These are phyloP conservation scores for Diloba caeruleocephala DNA, from an alignment of 2,888 invertebrate species.

Conservation along the genomic window DNA sequence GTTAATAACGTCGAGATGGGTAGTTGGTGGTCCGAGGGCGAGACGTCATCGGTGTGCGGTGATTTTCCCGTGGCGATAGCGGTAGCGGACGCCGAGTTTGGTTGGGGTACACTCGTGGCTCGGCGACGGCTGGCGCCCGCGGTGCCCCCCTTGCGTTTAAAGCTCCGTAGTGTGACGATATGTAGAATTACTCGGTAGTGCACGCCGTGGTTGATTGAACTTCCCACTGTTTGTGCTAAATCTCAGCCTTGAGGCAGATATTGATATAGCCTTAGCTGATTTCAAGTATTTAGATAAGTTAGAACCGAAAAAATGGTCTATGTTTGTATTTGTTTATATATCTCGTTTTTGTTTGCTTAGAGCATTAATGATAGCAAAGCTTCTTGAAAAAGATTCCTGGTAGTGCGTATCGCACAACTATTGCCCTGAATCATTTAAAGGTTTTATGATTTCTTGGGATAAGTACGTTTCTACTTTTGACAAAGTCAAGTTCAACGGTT, in stretches of 20 bases:
- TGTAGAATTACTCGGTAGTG: background rate
- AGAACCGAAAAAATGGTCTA: slow-evolving; percentile 6
- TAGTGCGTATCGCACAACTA: slow-evolving; percentile 30
- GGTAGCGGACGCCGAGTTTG: background rate
- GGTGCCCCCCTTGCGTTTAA: slow-evolving; percentile 15
- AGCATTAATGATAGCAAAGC: slow-evolving; percentile 2
- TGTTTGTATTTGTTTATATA: slow-evolving; percentile 1
- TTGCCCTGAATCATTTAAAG: slow-evolving; percentile 29
- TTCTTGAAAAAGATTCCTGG: slow-evolving; percentile 11
- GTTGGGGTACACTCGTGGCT: slow-evolving; percentile 4
- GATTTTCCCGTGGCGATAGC: background rate
- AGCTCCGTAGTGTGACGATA: background rate
- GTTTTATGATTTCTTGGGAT: slow-evolving; percentile 24
- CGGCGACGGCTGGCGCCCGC: slow-evolving; percentile 4
- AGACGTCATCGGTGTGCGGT: background rate
- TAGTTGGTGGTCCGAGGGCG: background rate
- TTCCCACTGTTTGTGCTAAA: background rate
- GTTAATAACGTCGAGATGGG: slow-evolving; percentile 3
- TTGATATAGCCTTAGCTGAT: slow-evolving; percentile 11
- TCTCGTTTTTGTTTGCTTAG: slow-evolving; percentile 3
- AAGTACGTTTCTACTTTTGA: background rate
- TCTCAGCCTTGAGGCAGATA: background rate
- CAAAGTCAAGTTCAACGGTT: slow-evolving; percentile 18
- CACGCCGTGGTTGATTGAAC: background rate
- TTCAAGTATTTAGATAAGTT: slow-evolving; percentile 12